Evolutionary conservation across 2,113 vertebrate genomes (phyloP), one percentile per base, ranked within the genome.

Genomic region (Tetrax tetrax): DNA sequence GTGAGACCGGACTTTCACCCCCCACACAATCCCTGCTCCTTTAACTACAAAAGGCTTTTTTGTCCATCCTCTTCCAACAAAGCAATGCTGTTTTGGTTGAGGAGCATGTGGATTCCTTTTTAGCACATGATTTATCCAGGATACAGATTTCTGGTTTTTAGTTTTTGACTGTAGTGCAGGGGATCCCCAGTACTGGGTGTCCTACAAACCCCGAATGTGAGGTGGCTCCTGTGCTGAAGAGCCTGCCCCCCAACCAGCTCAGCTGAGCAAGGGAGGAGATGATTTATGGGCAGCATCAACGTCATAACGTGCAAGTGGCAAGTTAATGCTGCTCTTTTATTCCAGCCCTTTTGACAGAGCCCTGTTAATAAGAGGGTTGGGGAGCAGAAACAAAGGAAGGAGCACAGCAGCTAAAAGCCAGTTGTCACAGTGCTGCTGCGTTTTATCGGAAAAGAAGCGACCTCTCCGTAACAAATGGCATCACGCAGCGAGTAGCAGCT

Each of bases 321-420:
- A 83, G 69, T 75, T 95, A 94, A 87, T 75, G 87, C 70, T 79
- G 65, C 29, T 70, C 75, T 91, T 91, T 79, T n/a, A 78, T 91
- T 89, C 74, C 59, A 79, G 37, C 77, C 56, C 33, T 85, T 92
- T 69, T 94, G 89, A 81, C 60, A 53, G 54, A 43, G 38, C 61
- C 41, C 29, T 75, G 22, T 48, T 95, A 87, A 75, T 84, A 53
- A 53, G 91, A 47, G 57, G 61, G 35, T 5, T 89, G 45, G 77
- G 74, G 50, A 71, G 43, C 3, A 4, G 70, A 95, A 95, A 85
- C 50, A 87, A 96, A 94, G 87, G 53, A 54, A 81, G 5, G 83
- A 63, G 61, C 45, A 20, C 38, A 89, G 65, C 77, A 69, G 77
- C 77, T 94, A 82, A 93, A 71, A 91, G 94, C 66, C 1, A 4